Evolutionary conservation across 2,888 invertebrate genomes (phyloP), one percentile per base, ranked within the genome.

Genomic region (Lasiommata megera): DNA sequence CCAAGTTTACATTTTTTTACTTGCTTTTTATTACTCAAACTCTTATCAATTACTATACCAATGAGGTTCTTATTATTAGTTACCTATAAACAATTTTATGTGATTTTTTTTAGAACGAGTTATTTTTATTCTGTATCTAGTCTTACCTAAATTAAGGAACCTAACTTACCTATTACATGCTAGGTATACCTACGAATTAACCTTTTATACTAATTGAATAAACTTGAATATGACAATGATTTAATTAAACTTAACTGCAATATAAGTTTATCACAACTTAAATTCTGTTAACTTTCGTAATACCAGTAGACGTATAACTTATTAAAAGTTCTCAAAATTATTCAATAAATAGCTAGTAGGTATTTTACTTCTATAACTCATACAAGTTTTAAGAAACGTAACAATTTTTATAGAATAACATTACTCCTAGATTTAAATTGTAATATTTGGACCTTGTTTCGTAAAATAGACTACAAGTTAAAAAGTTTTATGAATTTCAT

Each of bases 201-300:
- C 28, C 14, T 31, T 46, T 46, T 46, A 16, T 46, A 46, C 16
- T 31, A 46, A 46, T 31, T n/a, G n/a, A n/a, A n/a, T n/a, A n/a
- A n/a, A n/a, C n/a, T n/a, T n/a, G n/a, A n/a, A 31, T 11, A 31
- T 14, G 9, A 7, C 14, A 44, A 28, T 28, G 41, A 14, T 44
- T 28, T 9, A 8, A 44, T 3, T 12, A 11, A 11, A 34, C 11
- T 34, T 34, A 11, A 11, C 5, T 6, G 28, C 5, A 6, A 6
- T 3, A 28, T 28, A 7, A 3, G 3, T 28, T 28, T 28, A 28
- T 7, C 7, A 28, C 7, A 28, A 28, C 28, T 6, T 28, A 6
- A 28, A 28, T 6, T 28, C 7, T 28, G 7, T 28, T 28, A 7
- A 28, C 5, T 31, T 31, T 7, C 7, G 31, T 31, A 31, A 8